A percentile compares a stretch with the other conserved stretches of the same genome.
Conservation (phyloP, 2,113 vertebrate species). For the Siphamia tubifer region DNA sequence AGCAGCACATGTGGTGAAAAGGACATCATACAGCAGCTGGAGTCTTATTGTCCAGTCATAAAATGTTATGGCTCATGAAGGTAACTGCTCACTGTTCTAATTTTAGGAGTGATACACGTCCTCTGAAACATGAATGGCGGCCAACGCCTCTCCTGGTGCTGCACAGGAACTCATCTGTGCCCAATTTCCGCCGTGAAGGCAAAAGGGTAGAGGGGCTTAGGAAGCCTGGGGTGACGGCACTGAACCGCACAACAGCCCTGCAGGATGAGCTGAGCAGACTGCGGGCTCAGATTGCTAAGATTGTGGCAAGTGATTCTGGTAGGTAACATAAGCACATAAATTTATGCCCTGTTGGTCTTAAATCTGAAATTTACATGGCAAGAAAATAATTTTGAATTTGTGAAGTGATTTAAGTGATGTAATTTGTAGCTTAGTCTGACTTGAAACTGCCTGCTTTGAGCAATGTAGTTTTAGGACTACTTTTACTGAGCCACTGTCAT, state of each 20-base stretch:
- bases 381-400: not conserved
- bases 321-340: conserved; percentile 7
- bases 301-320: conserved; percentile 89
- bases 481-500: not conserved
- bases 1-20: not conserved
- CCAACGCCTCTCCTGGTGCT: conserved; percentile 95
- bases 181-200: conserved; percentile 93
- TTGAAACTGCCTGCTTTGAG: not conserved
- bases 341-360: not conserved
- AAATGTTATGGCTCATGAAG: not conserved
- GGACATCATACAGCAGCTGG: too few species aligned
- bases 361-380: not conserved
- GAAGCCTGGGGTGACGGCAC: conserved; percentile 90
- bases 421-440: not conserved
- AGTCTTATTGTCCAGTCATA: not conserved
- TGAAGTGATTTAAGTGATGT: not conserved
- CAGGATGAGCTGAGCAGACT: conserved; percentile 95
- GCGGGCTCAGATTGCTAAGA: conserved; percentile 94
- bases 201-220: conserved; percentile 91
- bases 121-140: conserved; percentile 95
- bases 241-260: conserved; percentile 91
- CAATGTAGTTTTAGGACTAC: not conserved
- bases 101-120: conserved; percentile 90
- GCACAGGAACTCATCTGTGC: conserved; percentile 96
- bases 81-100: not conserved